Conservation (phyloP, 2,797 vertebrate genomes). For the Onychomys torridus region DNA sequence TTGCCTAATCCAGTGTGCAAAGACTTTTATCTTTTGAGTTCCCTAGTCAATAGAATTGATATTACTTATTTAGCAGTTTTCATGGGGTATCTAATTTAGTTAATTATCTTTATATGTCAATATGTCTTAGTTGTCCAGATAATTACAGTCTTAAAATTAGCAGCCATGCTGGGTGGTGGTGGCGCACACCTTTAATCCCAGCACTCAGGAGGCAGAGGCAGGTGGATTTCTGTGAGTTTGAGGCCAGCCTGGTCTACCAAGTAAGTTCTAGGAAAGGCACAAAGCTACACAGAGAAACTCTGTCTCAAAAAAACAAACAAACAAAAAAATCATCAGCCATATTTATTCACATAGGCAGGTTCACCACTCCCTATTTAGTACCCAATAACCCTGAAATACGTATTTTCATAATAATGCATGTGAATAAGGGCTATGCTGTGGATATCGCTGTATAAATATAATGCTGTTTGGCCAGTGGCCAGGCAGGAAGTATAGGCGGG, state of each 20-base stretch:
- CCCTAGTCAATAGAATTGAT: neutral
- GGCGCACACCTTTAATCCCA: too few relatives aligned
- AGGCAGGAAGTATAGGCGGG: too few relatives aligned
- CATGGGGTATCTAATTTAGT: constrained; percentile 18
- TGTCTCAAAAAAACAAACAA: too few relatives aligned
- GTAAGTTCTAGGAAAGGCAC: too few relatives aligned
- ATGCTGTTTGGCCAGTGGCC: too few relatives aligned
- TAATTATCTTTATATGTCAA: constrained; percentile 49
- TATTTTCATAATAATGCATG: constrained; percentile 60
- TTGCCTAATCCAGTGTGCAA: neutral
- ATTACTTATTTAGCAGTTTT: constrained; percentile 25
- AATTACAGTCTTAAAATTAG: constrained; percentile 55
- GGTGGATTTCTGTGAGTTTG: too few relatives aligned
- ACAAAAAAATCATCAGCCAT: too few relatives aligned
- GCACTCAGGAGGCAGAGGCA: too few relatives aligned
- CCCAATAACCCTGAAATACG: constrained; percentile 65
- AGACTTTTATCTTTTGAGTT: neutral
- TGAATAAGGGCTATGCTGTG: constrained; percentile 71
- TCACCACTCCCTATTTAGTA: constrained; percentile 46
- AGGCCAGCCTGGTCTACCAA: too few relatives aligned
- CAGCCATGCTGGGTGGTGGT: too few relatives aligned
- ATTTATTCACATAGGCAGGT: neutral
- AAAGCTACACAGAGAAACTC: too few relatives aligned
- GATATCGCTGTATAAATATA: too few relatives aligned
- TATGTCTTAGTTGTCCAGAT: constrained; percentile 56